These are phyloP conservation scores for Callospermophilus lateralis DNA, from an alignment of 2,113 vertebrate genomes.

Conservation along the genomic window DNA sequence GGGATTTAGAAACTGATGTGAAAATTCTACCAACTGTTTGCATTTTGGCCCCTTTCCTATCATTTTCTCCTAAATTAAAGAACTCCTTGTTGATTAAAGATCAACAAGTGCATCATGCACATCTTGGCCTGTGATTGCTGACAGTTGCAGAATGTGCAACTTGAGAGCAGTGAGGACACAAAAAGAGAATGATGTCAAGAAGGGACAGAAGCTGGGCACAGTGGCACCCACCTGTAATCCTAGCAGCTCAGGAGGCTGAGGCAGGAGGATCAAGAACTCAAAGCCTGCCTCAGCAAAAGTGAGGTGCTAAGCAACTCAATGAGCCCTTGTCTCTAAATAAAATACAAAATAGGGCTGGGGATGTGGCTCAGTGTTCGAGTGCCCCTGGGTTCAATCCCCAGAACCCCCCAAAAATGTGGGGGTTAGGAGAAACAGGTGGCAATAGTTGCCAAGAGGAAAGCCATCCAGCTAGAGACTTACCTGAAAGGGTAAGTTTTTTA, in stretches of 20 bases:
- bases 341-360: too few species aligned
- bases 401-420: too few species aligned
- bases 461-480: background rate
- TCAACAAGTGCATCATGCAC: background rate
- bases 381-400: too few species aligned
- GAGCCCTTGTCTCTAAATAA: too few species aligned
- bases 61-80: conserved; percentile 8
- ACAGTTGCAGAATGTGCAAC: background rate
- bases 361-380: too few species aligned
- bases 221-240: too few species aligned
- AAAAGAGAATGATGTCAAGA: background rate
- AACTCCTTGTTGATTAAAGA: conserved; percentile 2
- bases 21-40: background rate
- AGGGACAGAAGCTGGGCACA: too few species aligned
- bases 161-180: background rate
- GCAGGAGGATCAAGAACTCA: too few species aligned
- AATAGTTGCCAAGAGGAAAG: background rate
- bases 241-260: too few species aligned
- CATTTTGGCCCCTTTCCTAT: background rate
- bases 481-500: background rate
- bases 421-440: background rate
- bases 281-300: too few species aligned
- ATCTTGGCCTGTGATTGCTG: background rate
- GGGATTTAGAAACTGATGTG: background rate
- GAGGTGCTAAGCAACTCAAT: too few species aligned